Evolutionary conservation across 2,113 vertebrate species (phyloP).

Genomic region (Psittacula cyanocephala): DNA sequence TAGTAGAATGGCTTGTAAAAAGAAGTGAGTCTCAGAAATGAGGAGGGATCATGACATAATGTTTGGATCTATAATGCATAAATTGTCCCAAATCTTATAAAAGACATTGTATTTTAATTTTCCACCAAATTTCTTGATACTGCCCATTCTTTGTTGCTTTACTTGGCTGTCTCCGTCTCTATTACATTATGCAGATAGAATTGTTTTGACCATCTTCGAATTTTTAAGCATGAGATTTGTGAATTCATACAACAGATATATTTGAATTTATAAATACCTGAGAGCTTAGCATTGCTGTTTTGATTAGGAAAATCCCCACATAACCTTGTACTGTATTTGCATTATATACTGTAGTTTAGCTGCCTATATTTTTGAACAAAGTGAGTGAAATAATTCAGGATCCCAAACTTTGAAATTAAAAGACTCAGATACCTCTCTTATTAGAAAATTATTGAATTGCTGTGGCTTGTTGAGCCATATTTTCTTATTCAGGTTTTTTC

Average conservation of each 20-base stretch:
- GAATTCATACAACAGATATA: background rate
- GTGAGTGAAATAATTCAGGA: slow-evolving; percentile 23
- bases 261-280: background rate
- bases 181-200: background rate
- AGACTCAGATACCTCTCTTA: slow-evolving; percentile 47
- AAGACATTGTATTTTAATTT: background rate
- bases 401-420: slow-evolving; percentile 62
- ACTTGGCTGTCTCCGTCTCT: background rate
- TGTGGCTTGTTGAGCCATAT: slow-evolving; percentile 56
- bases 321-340: background rate
- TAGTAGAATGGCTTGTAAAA: background rate
- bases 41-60: background rate
- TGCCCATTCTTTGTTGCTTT: background rate
- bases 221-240: background rate
- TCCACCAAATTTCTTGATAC: background rate
- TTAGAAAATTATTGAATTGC: slow-evolving; percentile 69
- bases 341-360: background rate
- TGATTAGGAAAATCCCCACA: background rate
- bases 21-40: background rate
- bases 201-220: background rate
- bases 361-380: background rate
- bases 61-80: background rate
- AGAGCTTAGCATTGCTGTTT: background rate
- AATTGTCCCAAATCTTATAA: background rate
- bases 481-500: slow-evolving; percentile 63